Percentiles rank a stretch among this genome's conserved stretches.
phyloP scores from a whole-genome alignment of 2,888 invertebrate species.

The Eustalomyia histrio region DNA sequence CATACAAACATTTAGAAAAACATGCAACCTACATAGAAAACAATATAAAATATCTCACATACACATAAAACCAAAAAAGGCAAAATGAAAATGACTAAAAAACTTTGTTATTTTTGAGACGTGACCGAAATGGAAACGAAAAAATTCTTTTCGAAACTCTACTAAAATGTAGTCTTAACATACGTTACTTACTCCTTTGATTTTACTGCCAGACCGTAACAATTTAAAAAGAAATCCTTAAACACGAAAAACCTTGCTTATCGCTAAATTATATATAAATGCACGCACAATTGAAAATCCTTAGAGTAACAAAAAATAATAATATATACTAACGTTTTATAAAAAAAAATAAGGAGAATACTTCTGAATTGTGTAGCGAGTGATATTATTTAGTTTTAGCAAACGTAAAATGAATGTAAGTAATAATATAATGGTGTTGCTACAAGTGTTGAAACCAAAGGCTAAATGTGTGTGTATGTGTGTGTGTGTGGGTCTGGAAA shows the following conservation, averaged over 20 bases:
- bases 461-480: not conserved
- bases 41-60: not conserved
- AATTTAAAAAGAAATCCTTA: conserved; percentile 35
- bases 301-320: conserved; percentile 2
- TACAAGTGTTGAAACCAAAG: not conserved
- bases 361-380: conserved; percentile 22
- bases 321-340: not conserved
- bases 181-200: not conserved
- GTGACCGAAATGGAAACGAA: conserved; percentile 25
- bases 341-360: not conserved
- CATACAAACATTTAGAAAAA: not conserved
- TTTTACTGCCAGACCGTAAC: not conserved
- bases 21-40: not conserved
- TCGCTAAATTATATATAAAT: conserved; percentile 24
- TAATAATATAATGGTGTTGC: conserved; percentile 17
- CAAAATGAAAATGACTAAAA: not conserved
- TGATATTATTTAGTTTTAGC: conserved; percentile 23
- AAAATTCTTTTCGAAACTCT: not conserved
- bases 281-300: conserved; percentile 8
- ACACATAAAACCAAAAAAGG: not conserved
- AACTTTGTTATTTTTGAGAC: conserved; percentile 26
- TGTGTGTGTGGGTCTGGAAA: not conserved
- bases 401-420: conserved; percentile 21
- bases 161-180: not conserved
- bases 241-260: conserved; percentile 53